Evolutionary conservation across 2,113 vertebrate genomes (phyloP).

Genomic region (Vimba vimba): DNA sequence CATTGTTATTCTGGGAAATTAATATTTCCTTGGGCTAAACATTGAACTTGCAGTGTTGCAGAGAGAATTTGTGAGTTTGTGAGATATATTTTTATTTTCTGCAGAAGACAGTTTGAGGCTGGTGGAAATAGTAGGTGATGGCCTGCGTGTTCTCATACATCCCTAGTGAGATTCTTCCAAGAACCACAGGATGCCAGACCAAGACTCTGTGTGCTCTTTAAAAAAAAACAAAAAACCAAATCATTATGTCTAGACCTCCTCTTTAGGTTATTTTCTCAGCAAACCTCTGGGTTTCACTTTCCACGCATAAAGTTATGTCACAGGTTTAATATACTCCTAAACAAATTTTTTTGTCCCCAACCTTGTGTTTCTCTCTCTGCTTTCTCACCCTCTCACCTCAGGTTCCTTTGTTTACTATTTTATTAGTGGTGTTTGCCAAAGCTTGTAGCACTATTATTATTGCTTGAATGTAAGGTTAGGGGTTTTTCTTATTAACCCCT

Average conservation of each 20-base stretch:
- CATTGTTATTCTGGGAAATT: background rate
- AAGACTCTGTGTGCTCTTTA: background rate
- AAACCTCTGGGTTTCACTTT: background rate
- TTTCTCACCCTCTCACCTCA: slow-evolving; percentile 2
- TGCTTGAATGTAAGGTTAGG: background rate
- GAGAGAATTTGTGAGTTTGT: background rate
- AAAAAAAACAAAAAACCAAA: background rate
- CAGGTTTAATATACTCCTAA: slow-evolving; percentile 2
- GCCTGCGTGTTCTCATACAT: background rate
- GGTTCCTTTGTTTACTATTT: slow-evolving; percentile 12
- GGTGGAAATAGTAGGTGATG: background rate
- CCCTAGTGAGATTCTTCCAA: background rate
- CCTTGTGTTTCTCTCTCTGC: background rate
- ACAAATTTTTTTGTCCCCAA: background rate
- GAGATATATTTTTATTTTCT: background rate
- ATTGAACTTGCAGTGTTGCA: background rate
- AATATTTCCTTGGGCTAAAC: slow-evolving; percentile 19
- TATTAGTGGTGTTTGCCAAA: background rate
- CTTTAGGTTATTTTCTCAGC: background rate
- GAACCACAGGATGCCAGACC: slow-evolving; percentile 1
- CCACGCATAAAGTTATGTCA: background rate
- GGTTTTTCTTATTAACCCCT: background rate
- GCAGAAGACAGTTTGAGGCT: background rate
- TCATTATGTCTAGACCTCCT: background rate
- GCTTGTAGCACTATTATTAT: background rate